A percentile compares a stretch with the other conserved stretches of the same genome.
Conservation (phyloP, 2,797 vertebrate species). For the Phyllotis vaccarum region DNA sequence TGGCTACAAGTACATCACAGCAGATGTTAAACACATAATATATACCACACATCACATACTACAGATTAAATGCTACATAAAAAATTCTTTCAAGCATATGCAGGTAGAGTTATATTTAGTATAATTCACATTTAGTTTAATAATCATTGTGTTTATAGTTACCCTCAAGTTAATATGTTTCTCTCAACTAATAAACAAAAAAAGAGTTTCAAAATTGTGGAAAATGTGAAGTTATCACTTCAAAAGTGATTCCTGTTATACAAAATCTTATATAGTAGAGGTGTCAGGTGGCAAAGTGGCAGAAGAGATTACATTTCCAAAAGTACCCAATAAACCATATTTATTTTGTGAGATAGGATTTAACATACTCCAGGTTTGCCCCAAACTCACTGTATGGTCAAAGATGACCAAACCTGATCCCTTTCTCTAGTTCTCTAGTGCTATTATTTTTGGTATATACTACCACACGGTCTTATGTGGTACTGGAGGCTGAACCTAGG, state of each 20-base stretch:
- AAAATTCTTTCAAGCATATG: slow-evolving; percentile 3
- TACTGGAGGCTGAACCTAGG: neutral
- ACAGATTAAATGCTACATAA: neutral
- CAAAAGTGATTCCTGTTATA: neutral
- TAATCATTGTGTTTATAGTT: neutral
- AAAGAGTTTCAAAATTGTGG: neutral
- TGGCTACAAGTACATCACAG: neutral
- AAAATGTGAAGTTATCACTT: neutral
- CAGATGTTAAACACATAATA: neutral
- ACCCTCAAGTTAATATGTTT: neutral
- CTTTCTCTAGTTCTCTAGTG: neutral
- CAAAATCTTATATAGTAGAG: neutral
- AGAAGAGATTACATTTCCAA: neutral
- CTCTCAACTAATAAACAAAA: neutral
- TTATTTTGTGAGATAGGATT: neutral
- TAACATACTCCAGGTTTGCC: neutral
- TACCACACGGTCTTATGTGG: neutral
- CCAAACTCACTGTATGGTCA: neutral
- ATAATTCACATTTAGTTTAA: neutral
- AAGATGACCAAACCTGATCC: no score
- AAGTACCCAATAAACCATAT: neutral
- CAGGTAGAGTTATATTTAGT: neutral
- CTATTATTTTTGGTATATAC: neutral
- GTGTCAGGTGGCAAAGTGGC: neutral
- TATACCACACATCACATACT: neutral